Evolutionary conservation across 1,140 invertebrate genomes (phyloP).

Genomic region (Bombus difficillimus): DNA sequence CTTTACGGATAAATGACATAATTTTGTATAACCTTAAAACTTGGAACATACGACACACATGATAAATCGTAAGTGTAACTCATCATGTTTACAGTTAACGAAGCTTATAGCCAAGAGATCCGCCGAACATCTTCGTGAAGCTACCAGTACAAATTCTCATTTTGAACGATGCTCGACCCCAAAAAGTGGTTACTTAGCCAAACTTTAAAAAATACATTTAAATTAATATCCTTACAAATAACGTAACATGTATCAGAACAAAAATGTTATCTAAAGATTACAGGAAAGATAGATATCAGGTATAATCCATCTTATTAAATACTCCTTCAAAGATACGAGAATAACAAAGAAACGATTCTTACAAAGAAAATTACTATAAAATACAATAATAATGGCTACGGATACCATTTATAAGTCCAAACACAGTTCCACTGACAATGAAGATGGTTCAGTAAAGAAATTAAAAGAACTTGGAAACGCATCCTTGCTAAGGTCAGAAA

Average conservation of each 20-base stretch:
- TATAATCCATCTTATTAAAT: neutral
- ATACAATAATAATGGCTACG: neutral
- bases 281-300: neutral
- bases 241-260: too few species aligned
- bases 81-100: neutral
- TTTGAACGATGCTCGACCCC: neutral
- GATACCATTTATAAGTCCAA: neutral
- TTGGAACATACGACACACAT: neutral
- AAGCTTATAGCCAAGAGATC: too few species aligned
- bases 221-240: too few species aligned
- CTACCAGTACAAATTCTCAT: neutral
- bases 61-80: conserved; percentile 10
- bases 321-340: neutral
- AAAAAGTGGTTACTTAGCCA: conserved; percentile 22
- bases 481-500: neutral
- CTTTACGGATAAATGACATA: neutral
- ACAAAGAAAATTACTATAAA: neutral
- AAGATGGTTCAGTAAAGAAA: neutral
- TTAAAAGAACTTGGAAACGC: neutral
- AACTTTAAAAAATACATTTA: neutral
- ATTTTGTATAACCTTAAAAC: conserved; percentile 15
- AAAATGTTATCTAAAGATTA: neutral
- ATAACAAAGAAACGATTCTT: neutral
- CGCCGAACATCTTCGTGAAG: neutral
- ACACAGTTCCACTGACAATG: neutral